phyloP scores from a whole-genome alignment of 2,888 invertebrate genomes.

The Plemyria rubiginata region DNA sequence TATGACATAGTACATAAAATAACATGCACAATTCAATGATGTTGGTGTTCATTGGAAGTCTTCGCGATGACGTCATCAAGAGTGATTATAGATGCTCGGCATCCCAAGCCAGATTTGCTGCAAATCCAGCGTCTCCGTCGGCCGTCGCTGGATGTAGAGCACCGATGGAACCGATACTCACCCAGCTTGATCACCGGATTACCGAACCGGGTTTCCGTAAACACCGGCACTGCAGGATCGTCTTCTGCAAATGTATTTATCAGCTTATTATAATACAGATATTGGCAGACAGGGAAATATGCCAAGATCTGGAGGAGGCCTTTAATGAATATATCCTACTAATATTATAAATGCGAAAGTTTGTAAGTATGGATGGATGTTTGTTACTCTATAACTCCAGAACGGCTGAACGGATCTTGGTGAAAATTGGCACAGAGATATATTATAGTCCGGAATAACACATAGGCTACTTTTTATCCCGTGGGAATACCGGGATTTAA shows the following conservation, averaged over 20 bases:
- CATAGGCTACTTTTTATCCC: too few species aligned
- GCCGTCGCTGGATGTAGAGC: conserved; percentile 33
- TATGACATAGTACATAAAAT: background rate
- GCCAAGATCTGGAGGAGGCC: too few species aligned
- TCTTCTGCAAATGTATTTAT: conserved; percentile 2
- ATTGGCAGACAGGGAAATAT: too few species aligned
- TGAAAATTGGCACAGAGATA: too few species aligned
- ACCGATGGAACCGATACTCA: conserved; percentile 52
- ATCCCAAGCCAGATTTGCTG: conserved; percentile 41
- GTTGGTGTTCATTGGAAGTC: conserved; percentile 52
- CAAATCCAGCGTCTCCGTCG: conserved; percentile 48
- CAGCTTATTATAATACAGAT: too few species aligned
- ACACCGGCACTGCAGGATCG: conserved; percentile 32
- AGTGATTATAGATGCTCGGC: conserved; percentile 53
- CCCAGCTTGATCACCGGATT: conserved; percentile 53
- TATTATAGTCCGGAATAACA: too few species aligned
- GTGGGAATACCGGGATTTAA: too few species aligned
- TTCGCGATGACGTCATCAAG: conserved; percentile 52
- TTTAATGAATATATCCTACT: too few species aligned
- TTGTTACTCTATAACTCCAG: too few species aligned
- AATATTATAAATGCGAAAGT: too few species aligned
- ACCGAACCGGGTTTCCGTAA: conserved; percentile 43
- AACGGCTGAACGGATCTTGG: too few species aligned
- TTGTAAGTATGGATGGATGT: too few species aligned
- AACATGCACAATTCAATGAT: conserved; percentile 22